Conservation (phyloP, 2,797 vertebrate genomes). For the Melanotaenia boesemani region DNA sequence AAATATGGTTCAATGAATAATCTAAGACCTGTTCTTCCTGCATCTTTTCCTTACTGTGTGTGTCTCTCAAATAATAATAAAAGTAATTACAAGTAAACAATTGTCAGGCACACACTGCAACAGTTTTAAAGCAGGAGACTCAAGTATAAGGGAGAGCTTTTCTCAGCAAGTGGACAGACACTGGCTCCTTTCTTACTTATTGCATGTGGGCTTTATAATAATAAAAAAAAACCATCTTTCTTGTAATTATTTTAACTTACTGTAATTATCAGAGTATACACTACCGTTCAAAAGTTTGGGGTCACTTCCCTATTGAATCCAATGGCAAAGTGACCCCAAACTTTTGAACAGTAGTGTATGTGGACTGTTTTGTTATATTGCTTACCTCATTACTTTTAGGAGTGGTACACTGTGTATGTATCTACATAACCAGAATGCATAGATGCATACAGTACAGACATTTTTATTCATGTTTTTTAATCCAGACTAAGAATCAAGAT, state of each 20-base stretch:
- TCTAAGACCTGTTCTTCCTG: constrained; percentile 38
- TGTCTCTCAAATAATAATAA: constrained; percentile 45
- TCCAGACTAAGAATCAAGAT: constrained; percentile 49
- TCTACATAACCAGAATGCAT: neutral
- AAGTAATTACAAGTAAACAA: constrained; percentile 45
- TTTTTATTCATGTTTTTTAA: neutral
- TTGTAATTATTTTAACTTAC: constrained; percentile 50
- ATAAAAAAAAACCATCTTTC: constrained; percentile 17
- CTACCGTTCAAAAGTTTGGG: too few species aligned
- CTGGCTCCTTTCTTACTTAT: constrained; percentile 24
- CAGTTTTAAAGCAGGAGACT: constrained; percentile 28
- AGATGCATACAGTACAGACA: neutral
- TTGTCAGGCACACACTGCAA: constrained; percentile 16
- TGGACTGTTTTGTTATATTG: constrained; percentile 52
- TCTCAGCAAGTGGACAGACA: constrained; percentile 7
- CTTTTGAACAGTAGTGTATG: too few species aligned
- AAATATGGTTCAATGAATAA: constrained; percentile 45
- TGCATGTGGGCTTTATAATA: constrained; percentile 29
- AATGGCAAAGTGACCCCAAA: too few species aligned
- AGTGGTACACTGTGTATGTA: neutral
- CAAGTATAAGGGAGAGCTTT: constrained; percentile 15
- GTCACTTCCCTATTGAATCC: too few species aligned
- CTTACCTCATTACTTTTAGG: constrained; percentile 48
- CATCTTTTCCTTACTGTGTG: constrained; percentile 10
- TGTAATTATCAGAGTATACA: constrained; percentile 56